phyloP scores from a whole-genome alignment of 2,113 vertebrate species.

The Vulpes lagopus region DNA sequence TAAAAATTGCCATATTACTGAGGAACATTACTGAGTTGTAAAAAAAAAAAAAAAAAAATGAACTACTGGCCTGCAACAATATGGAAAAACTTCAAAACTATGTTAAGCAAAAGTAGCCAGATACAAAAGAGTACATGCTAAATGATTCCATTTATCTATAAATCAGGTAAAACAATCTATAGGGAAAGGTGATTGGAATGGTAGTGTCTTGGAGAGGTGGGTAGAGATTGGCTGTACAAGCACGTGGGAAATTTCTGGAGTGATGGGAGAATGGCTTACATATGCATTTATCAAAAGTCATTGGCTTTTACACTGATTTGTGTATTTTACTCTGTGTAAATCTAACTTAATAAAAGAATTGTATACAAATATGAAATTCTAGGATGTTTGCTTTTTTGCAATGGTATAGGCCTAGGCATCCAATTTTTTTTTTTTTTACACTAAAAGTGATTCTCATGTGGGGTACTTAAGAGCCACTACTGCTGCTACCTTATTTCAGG shows the following conservation, averaged over 20 bases:
- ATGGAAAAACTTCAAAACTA: background rate
- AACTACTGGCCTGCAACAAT: background rate
- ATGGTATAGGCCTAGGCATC: background rate
- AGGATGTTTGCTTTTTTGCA: background rate
- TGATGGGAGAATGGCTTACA: background rate
- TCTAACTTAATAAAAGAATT: background rate
- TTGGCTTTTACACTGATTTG: background rate
- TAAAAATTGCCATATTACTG: background rate
- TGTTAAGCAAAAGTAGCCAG: background rate
- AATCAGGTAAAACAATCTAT: background rate
- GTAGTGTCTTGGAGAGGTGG: too few species aligned
- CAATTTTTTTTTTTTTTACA: background rate
- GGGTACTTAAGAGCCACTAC: background rate
- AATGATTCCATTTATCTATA: background rate
- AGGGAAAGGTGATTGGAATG: background rate
- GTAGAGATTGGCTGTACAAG: background rate
- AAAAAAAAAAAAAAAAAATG: background rate
- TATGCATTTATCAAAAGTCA: background rate
- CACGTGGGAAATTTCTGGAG: background rate
- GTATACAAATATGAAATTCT: background rate
- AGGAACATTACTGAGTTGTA: background rate
- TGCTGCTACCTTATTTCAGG: background rate
- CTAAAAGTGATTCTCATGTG: background rate
- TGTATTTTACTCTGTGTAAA: background rate
- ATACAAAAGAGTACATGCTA: background rate